Conservation (phyloP, 2,888 invertebrate species). For the Celastrina argiolus region DNA sequence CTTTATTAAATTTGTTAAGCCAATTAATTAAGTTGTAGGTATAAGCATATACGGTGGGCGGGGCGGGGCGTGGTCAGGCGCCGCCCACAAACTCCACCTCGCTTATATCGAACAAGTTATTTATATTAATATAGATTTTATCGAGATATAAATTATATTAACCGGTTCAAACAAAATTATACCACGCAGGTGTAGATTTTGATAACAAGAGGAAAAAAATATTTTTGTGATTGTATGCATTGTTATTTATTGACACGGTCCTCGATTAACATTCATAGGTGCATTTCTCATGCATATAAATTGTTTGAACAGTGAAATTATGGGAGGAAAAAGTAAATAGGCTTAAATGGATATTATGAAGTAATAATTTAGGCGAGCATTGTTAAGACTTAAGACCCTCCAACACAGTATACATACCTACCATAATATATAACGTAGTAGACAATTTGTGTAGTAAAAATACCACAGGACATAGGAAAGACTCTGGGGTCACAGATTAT, state of each 20-base stretch:
- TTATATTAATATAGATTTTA: conserved; percentile 22
- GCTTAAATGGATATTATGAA: neutral
- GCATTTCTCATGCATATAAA: neutral
- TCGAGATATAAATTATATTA: conserved; percentile 11
- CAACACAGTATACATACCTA: no score
- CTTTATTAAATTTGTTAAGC: neutral
- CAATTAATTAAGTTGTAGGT: conserved; percentile 18
- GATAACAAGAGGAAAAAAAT: conserved; percentile 11
- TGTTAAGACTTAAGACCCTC: neutral
- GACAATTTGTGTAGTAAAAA: no score
- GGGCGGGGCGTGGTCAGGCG: neutral
- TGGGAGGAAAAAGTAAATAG: conserved; percentile 4
- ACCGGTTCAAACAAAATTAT: conserved; percentile 19
- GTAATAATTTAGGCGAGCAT: neutral
- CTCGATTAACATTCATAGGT: conserved; percentile 19
- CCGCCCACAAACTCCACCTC: conserved; percentile 1
- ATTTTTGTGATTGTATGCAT: conserved; percentile 5
- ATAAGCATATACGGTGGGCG: neutral
- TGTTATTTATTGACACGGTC: neutral
- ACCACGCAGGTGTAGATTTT: conserved; percentile 20
- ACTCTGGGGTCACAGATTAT: no score
- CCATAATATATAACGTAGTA: no score
- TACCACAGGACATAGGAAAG: no score
- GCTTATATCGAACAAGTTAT: conserved; percentile 1
- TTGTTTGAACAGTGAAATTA: neutral